These are phyloP conservation scores for Smutsia gigantea DNA, from an alignment of 2,797 vertebrate genomes.

Conservation along the genomic window DNA sequence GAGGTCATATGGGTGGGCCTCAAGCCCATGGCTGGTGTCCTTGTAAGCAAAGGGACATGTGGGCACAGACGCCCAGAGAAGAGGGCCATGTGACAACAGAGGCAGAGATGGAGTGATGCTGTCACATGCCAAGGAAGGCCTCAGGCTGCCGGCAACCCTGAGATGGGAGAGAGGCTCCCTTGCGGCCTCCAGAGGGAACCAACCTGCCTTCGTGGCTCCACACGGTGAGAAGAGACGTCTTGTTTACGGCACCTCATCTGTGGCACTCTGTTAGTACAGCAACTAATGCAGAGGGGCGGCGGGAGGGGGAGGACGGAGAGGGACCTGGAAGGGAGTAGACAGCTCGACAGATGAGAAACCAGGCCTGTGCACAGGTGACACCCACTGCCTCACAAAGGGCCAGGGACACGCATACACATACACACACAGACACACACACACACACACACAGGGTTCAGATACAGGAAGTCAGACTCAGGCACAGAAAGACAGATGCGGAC, in stretches of 20 bases:
- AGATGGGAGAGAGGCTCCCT: neutral
- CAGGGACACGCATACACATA: neutral
- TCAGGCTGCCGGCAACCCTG: neutral
- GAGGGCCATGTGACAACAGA: neutral
- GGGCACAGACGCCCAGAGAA: neutral
- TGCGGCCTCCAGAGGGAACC: neutral
- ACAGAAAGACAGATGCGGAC: neutral
- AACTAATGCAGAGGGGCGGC: neutral
- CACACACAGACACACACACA: neutral
- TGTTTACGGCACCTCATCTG: rapidly evolving
- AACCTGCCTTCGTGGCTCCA: neutral
- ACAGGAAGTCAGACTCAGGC: neutral
- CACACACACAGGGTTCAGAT: too few species aligned
- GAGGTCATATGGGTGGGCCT: neutral
- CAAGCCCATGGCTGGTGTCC: neutral
- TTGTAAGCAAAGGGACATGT: neutral
- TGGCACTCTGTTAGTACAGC: neutral
- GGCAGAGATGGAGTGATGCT: neutral
- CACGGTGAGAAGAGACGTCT: neutral
- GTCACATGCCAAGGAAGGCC: neutral
- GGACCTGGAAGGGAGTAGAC: neutral
- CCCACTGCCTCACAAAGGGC: neutral
- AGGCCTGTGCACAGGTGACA: neutral
- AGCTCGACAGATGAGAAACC: too few species aligned
- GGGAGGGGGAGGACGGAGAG: neutral